phyloP scores from a whole-genome alignment of 2,888 invertebrate genomes.

The Galeopsomyia nigrocyanea region DNA sequence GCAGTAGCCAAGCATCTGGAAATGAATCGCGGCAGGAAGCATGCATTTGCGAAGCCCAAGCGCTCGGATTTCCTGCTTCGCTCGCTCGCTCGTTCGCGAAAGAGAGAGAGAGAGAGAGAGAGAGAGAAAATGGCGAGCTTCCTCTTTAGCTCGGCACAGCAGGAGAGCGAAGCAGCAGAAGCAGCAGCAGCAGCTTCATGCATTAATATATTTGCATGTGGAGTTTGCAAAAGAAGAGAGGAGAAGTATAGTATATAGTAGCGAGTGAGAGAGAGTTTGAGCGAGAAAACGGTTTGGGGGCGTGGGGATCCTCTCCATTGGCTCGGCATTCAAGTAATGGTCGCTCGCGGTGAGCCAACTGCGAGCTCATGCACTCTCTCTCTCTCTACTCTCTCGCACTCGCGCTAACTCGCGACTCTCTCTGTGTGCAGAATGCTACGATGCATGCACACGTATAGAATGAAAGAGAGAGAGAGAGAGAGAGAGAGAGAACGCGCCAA shows the following conservation, averaged over 20 bases:
- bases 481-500: slow-evolving; percentile 14
- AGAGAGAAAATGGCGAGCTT: slow-evolving; percentile 6
- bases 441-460: too few species aligned
- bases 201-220: slow-evolving; percentile 64
- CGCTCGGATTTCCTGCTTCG: too few species aligned
- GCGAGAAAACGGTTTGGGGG: slow-evolving; percentile 59
- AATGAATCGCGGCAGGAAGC: slow-evolving; percentile 11
- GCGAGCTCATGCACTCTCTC: slow-evolving; percentile 44
- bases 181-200: slow-evolving; percentile 21
- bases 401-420: slow-evolving; percentile 4
- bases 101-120: slow-evolving; percentile 26
- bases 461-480: too few species aligned
- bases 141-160: slow-evolving; percentile 3
- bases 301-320: slow-evolving; percentile 69
- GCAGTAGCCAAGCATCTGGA: slow-evolving; percentile 9
- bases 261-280: slow-evolving; percentile 22
- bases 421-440: too few species aligned
- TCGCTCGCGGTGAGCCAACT: slow-evolving; percentile 60
- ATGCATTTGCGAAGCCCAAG: too few species aligned
- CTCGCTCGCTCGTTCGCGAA: too few species aligned
- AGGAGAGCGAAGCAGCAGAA: slow-evolving; percentile 39
- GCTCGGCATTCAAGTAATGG: slow-evolving; percentile 68
- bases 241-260: not conserved
- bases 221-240: slow-evolving; percentile 52
- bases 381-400: slow-evolving; percentile 20